These are phyloP conservation scores for Sandelia bainsii DNA, from an alignment of 2,797 vertebrate genomes.

Conservation along the genomic window DNA sequence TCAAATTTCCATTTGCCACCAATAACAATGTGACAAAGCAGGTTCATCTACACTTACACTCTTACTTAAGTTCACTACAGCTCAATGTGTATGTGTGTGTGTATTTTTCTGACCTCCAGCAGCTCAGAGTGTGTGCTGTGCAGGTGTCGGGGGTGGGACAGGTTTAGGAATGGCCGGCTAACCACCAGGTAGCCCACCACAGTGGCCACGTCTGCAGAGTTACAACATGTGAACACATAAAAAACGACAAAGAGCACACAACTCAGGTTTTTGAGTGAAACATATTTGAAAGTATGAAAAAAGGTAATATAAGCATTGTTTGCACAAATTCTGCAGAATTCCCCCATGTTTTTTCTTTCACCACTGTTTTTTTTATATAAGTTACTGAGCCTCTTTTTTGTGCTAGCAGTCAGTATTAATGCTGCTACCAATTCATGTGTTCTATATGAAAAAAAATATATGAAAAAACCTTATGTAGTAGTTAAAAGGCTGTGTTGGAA, in stretches of 20 bases:
- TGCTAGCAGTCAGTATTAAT: neutral
- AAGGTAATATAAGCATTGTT: neutral
- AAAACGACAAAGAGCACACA: neutral
- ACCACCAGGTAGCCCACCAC: constrained; percentile 97
- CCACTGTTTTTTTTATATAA: too few relatives aligned
- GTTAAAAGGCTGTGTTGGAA: neutral
- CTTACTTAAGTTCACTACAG: neutral
- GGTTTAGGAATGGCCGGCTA: constrained; percentile 92
- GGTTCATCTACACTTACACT: neutral
- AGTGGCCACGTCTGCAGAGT: constrained; percentile 90
- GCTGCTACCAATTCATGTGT: too few relatives aligned
- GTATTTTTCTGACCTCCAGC: constrained; percentile 87
- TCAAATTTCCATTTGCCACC: neutral
- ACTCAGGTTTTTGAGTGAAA: neutral
- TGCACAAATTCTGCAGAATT: neutral
- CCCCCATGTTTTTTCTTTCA: too few relatives aligned
- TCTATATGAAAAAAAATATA: too few relatives aligned
- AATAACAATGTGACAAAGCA: neutral
- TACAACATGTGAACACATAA: neutral
- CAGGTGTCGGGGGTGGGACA: constrained; percentile 89
- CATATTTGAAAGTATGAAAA: too few relatives aligned
- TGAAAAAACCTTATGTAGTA: neutral
- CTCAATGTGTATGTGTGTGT: constrained; percentile 1
- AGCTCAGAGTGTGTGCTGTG: constrained; percentile 92
- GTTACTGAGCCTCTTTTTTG: too few relatives aligned